Percentiles rank a stretch among this genome's conserved stretches.
Evolutionary conservation across 2,797 vertebrate species (phyloP).

Genomic region (Scolopax rusticola): DNA sequence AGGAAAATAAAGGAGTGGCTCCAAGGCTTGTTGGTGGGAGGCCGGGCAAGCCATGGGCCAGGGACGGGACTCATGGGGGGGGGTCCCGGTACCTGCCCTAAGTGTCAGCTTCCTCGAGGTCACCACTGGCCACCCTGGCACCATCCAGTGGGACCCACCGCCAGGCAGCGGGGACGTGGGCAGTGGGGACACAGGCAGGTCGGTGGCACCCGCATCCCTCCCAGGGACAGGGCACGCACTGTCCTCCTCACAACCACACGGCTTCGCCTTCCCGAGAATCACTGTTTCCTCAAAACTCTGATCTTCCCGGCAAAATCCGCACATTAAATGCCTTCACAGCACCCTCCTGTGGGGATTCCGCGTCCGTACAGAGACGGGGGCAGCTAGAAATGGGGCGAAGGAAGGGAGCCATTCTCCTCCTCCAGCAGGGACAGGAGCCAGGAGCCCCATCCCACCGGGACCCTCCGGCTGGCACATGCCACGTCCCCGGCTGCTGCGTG

Average conservation of each 20-base stretch:
- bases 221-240: accelerated
- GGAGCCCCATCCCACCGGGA: neutral
- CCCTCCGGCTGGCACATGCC: accelerated
- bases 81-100: accelerated
- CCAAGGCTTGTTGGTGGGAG: neutral
- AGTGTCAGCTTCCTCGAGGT: accelerated
- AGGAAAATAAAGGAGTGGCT: accelerated
- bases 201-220: neutral
- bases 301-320: conserved; percentile 1
- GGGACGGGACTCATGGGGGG: accelerated
- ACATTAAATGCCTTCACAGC: conserved; percentile 62
- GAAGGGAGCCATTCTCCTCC: neutral
- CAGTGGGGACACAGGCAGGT: neutral
- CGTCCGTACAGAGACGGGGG: conserved; percentile 45
- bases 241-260: neutral
- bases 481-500: accelerated
- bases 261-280: neutral
- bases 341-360: conserved; percentile 68
- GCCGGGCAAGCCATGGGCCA: accelerated
- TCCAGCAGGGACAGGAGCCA: neutral
- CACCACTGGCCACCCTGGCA: accelerated
- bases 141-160: accelerated
- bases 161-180: neutral
- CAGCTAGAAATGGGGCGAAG: neutral
- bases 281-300: neutral